Evolutionary conservation across 2,888 invertebrate species (phyloP).

Genomic region (Pegoplata infirma): DNA sequence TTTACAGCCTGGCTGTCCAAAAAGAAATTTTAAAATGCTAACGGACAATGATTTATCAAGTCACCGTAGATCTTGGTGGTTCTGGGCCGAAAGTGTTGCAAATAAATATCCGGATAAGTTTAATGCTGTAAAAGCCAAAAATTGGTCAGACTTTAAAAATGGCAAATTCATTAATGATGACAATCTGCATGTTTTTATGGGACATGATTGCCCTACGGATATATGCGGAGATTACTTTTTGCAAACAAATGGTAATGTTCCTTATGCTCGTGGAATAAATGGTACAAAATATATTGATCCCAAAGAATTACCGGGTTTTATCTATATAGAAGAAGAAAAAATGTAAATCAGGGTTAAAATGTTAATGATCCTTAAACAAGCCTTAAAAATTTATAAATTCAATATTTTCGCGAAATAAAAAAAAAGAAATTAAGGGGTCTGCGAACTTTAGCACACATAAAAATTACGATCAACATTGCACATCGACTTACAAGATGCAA

Average conservation of each 20-base stretch:
- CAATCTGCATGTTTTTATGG: constrained; percentile 71
- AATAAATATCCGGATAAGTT: constrained; percentile 77
- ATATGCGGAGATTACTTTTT: constrained; percentile 75
- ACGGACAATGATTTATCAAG: constrained; percentile 80
- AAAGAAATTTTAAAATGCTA: constrained; percentile 75
- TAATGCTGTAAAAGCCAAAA: constrained; percentile 80
- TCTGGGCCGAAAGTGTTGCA: constrained; percentile 81
- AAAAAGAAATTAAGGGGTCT: too few species aligned
- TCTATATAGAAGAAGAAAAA: constrained; percentile 2
- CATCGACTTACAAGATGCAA: too few species aligned
- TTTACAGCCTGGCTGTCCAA: constrained; percentile 82
- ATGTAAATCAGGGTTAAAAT: too few species aligned
- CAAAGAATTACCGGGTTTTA: constrained; percentile 45
- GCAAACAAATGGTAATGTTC: constrained; percentile 75
- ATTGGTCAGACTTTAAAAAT: constrained; percentile 80
- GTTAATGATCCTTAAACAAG: too few species aligned
- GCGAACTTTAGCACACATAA: too few species aligned
- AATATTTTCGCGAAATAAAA: too few species aligned
- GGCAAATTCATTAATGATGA: constrained; percentile 66
- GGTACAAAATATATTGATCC: constrained; percentile 71
- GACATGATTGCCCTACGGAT: constrained; percentile 73
- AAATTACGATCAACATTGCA: too few species aligned
- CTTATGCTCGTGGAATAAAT: constrained; percentile 73
- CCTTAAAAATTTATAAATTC: too few species aligned
- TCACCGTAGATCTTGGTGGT: constrained; percentile 82